Percentiles rank a stretch among this genome's conserved stretches.
Conservation (phyloP, 2,113 vertebrate genomes). For the Xenopus borealis region DNA sequence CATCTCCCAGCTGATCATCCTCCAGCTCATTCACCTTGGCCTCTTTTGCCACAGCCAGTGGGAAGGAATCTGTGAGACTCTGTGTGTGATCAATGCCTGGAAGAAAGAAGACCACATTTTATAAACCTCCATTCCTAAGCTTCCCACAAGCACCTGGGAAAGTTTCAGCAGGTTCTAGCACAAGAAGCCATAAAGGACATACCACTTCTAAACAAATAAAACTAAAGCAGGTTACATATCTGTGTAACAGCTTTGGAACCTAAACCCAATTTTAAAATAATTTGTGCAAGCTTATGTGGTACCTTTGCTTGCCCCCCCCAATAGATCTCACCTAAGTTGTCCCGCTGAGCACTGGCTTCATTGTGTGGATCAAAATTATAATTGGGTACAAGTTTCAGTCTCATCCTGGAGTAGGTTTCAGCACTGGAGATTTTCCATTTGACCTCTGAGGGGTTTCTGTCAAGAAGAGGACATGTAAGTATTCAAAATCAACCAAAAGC, state of each 20-base stretch:
- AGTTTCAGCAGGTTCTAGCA: too few species aligned
- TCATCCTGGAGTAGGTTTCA: conserved; percentile 94
- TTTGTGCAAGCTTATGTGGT: too few species aligned
- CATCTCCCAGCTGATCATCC: conserved; percentile 87
- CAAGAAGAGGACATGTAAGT: rapidly evolving
- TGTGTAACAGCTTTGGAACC: too few species aligned
- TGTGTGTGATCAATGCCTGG: conserved; percentile 81
- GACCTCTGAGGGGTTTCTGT: conserved; percentile 70
- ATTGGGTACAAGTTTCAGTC: conserved; percentile 93
- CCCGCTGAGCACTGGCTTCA: conserved; percentile 90
- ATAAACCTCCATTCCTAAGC: too few species aligned
- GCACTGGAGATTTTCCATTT: conserved; percentile 85
- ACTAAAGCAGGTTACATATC: too few species aligned
- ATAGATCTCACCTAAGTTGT: conserved; percentile 82
- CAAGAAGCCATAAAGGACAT: too few species aligned
- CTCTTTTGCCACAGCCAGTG: conserved; percentile 88
- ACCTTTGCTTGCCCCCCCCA: too few species aligned
- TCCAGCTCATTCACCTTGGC: conserved; percentile 90
- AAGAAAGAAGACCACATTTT: not conserved
- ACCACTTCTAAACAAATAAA: too few species aligned
- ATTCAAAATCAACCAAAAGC: not conserved
- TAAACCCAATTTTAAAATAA: too few species aligned
- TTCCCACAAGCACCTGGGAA: too few species aligned
- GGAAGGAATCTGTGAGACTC: conserved; percentile 70
- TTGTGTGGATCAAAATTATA: conserved; percentile 79